phyloP scores from a whole-genome alignment of 64 coral and sea anemone genomes.

The Stylophora pistillata region DNA sequence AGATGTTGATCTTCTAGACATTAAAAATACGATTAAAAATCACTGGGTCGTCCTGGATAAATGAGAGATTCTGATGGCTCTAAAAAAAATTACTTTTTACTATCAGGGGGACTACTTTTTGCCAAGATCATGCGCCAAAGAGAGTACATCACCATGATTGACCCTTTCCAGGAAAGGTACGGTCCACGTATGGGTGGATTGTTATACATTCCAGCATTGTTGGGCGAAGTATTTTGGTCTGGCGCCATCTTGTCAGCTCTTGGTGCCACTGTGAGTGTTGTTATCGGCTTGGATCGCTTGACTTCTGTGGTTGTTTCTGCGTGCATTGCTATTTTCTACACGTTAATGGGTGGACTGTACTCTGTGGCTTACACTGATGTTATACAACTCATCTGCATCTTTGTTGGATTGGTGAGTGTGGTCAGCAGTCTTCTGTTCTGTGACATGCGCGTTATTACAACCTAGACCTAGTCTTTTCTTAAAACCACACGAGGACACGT shows the following conservation, averaged over 20 bases:
- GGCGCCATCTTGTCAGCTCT: constrained; percentile 77
- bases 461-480: too few species aligned
- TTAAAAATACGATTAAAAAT: too few species aligned
- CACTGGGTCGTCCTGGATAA: too few species aligned
- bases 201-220: constrained; percentile 54
- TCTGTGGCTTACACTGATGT: constrained; percentile 82
- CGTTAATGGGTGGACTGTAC: constrained; percentile 70
- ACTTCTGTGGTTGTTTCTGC: constrained; percentile 73
- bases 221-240: constrained; percentile 74
- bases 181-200: constrained; percentile 71
- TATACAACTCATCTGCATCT: constrained; percentile 71
- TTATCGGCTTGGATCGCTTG: constrained; percentile 51
- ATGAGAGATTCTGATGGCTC: not conserved
- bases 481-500: not conserved
- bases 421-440: not conserved
- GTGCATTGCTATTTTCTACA: constrained; percentile 74
- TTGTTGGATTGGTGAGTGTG: constrained; percentile 73
- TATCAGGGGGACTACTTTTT: constrained; percentile 79
- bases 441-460: not conserved
- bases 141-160: constrained; percentile 75
- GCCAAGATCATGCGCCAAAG: constrained; percentile 87
- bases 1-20: too few species aligned
- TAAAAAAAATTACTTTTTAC: too few species aligned
- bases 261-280: constrained; percentile 85
- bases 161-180: constrained; percentile 89